phyloP scores from a whole-genome alignment of 2,113 vertebrate species.

The Strix aluco region DNA sequence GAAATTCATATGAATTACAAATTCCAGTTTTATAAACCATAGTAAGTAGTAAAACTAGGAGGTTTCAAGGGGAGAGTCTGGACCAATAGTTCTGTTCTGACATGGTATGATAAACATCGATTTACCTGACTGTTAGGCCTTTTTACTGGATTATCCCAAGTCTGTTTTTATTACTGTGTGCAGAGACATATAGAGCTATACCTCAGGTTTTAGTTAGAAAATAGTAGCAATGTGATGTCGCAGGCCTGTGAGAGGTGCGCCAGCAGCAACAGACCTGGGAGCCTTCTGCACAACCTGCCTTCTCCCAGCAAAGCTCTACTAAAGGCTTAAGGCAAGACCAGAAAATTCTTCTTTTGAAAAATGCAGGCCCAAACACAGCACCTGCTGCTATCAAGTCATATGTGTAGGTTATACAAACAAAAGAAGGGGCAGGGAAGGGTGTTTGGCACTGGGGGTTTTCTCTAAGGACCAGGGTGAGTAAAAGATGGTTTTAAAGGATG shows the following conservation, averaged over 20 bases:
- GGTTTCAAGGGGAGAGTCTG: not conserved
- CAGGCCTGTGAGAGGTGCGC: not conserved
- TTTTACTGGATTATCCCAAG: not conserved
- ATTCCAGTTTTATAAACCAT: not conserved
- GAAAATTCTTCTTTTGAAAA: not conserved
- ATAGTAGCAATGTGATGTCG: accelerated
- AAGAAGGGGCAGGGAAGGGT: not conserved
- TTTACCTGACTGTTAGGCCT: not conserved
- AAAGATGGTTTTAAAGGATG: not conserved
- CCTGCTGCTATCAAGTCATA: not conserved
- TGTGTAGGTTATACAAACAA: not conserved
- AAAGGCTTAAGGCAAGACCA: not conserved
- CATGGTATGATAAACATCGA: not conserved
- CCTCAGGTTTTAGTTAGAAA: not conserved
- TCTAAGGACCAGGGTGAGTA: not conserved
- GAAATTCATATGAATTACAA: not conserved
- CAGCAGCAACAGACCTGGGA: not conserved
- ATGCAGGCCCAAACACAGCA: not conserved
- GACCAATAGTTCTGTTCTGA: not conserved
- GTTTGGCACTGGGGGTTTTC: not conserved
- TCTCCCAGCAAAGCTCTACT: not conserved
- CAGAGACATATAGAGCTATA: not conserved
- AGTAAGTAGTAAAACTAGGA: not conserved
- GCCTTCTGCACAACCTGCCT: not conserved
- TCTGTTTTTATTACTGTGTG: not conserved